Conservation (phyloP, 2,888 invertebrate genomes). For the Chrysolina haemoptera region DNA sequence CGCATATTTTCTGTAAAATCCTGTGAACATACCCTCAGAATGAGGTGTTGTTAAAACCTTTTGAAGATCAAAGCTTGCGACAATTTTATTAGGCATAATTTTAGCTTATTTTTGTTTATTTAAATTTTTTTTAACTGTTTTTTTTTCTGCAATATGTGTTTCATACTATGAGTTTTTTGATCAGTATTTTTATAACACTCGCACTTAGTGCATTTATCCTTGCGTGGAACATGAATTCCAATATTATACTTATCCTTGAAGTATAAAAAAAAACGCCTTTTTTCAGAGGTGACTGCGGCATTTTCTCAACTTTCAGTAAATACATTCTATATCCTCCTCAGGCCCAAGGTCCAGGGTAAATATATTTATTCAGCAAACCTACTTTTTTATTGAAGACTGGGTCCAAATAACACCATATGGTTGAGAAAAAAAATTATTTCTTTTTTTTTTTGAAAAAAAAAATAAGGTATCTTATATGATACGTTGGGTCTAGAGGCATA, state of each 20-base stretch:
- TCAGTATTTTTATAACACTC: slow-evolving; percentile 30
- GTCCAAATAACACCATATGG: no score
- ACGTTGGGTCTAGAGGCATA: no score
- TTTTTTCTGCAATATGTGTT: slow-evolving; percentile 2
- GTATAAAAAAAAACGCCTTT: not conserved
- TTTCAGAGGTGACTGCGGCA: not conserved
- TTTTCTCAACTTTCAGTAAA: slow-evolving; percentile 7
- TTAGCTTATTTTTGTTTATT: slow-evolving; percentile 16
- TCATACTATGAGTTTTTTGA: not conserved
- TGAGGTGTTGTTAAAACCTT: slow-evolving; percentile 57
- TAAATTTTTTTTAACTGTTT: slow-evolving; percentile 15
- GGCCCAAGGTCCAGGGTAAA: no score
- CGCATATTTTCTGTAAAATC: slow-evolving; percentile 56
- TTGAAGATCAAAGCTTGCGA: slow-evolving; percentile 44
- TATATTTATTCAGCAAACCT: no score
- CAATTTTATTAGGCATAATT: slow-evolving; percentile 9
- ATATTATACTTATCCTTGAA: slow-evolving; percentile 40
- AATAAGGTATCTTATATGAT: no score
- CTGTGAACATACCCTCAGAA: slow-evolving; percentile 52
- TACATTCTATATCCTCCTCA: slow-evolving; percentile 29
- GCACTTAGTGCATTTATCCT: slow-evolving; percentile 41
- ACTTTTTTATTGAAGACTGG: no score
- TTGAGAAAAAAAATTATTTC: no score
- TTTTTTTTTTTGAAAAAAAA: no score
- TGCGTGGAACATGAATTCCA: slow-evolving; percentile 40